phyloP scores from a whole-genome alignment of 2,113 vertebrate genomes.

The Callorhinus ursinus region DNA sequence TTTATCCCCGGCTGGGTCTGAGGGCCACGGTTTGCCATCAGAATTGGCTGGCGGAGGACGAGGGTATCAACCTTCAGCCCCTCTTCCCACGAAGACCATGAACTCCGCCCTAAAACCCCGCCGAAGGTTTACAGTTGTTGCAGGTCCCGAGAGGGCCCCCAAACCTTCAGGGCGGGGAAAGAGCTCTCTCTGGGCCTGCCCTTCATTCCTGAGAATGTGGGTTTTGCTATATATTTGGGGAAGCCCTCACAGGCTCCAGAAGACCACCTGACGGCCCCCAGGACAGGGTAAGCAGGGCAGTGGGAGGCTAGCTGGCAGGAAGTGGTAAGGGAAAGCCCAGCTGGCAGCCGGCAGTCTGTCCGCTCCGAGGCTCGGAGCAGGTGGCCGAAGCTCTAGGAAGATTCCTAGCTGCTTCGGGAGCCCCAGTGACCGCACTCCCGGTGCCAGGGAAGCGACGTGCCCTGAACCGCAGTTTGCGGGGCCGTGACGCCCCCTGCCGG shows the following conservation, averaged over 20 bases:
- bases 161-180: not conserved
- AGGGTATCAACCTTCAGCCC: not conserved
- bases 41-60: not conserved
- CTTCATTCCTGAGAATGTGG: not conserved
- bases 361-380: fast-evolving
- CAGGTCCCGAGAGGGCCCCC: not conserved
- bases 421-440: not conserved
- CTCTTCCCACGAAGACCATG: not conserved
- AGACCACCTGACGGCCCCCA: not conserved
- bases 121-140: not conserved
- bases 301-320: not conserved
- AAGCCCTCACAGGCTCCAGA: not conserved
- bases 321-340: fast-evolving
- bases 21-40: not conserved
- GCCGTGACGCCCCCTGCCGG: conserved; percentile 43
- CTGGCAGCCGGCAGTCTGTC: not conserved
- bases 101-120: not conserved
- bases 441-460: not conserved
- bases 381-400: not conserved
- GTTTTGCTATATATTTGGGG: not conserved
- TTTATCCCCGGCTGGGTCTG: not conserved
- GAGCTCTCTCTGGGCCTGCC: not conserved
- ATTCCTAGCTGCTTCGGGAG: not conserved
- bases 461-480: not conserved
- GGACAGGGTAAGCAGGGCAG: fast-evolving